phyloP scores from a whole-genome alignment of 2,888 invertebrate genomes.

The Aspidapion aeneum region DNA sequence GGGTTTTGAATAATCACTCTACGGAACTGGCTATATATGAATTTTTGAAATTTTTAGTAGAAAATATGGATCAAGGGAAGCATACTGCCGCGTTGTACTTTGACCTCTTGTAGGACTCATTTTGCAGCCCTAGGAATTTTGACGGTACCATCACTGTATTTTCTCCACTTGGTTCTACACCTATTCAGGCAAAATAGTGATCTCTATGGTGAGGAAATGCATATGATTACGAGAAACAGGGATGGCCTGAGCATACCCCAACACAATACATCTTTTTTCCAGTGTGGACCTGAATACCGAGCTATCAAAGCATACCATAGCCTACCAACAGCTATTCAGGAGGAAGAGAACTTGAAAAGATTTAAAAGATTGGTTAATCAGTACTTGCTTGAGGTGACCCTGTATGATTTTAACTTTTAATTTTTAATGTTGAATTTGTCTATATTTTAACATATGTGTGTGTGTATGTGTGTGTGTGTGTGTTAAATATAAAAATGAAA shows the following conservation, averaged over 20 bases:
- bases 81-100: neutral
- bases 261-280: neutral
- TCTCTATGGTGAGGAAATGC: neutral
- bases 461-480: no score
- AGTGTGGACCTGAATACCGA: neutral
- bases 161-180: neutral
- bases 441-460: no score
- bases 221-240: neutral
- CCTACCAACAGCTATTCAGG: neutral
- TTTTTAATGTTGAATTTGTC: no score
- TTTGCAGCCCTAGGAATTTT: neutral
- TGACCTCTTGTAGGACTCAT: neutral
- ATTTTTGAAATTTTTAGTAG: no score
- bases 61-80: no score
- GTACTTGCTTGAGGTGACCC: neutral
- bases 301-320: neutral
- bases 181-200: neutral
- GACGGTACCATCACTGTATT: neutral
- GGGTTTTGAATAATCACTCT: no score
- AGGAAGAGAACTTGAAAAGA: neutral
- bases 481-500: no score
- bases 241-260: neutral
- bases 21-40: no score
- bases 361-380: neutral
- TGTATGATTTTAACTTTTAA: neutral